These are phyloP conservation scores for Maniola jurtina DNA, from an alignment of 1,140 invertebrate genomes.

Conservation along the genomic window DNA sequence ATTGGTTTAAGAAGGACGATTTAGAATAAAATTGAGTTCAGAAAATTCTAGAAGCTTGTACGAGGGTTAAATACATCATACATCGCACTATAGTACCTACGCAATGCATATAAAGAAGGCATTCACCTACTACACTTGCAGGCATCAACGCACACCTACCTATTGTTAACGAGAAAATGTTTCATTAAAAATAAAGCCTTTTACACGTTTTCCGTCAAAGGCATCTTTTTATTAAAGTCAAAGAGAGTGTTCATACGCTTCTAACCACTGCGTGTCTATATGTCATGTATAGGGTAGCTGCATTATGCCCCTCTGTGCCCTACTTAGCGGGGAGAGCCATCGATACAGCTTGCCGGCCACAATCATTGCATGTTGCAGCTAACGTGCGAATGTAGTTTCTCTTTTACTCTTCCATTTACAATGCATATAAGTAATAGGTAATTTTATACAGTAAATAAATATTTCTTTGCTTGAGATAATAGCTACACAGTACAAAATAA, in stretches of 20 bases:
- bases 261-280: constrained; percentile 19
- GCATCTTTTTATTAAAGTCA: constrained; percentile 33
- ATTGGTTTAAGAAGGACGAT: too few relatives aligned
- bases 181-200: constrained; percentile 29
- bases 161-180: constrained; percentile 28
- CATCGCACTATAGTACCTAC: too few relatives aligned
- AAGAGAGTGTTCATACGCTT: constrained; percentile 28
- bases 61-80: too few relatives aligned
- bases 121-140: neutral
- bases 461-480: too few relatives aligned
- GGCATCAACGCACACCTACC: constrained; percentile 9
- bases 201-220: constrained; percentile 27
- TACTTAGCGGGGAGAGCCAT: constrained; percentile 40
- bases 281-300: constrained; percentile 30
- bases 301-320: constrained; percentile 37
- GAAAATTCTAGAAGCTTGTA: too few relatives aligned
- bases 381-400: neutral
- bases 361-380: constrained; percentile 28
- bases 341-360: constrained; percentile 39
- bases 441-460: too few relatives aligned
- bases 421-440: too few relatives aligned
- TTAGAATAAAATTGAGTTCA: too few relatives aligned
- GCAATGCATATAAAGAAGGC: too few relatives aligned
- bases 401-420: neutral
- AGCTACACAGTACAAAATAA: too few relatives aligned